phyloP scores from a whole-genome alignment of 2,888 invertebrate genomes.

The Philhelius pedissequus region DNA sequence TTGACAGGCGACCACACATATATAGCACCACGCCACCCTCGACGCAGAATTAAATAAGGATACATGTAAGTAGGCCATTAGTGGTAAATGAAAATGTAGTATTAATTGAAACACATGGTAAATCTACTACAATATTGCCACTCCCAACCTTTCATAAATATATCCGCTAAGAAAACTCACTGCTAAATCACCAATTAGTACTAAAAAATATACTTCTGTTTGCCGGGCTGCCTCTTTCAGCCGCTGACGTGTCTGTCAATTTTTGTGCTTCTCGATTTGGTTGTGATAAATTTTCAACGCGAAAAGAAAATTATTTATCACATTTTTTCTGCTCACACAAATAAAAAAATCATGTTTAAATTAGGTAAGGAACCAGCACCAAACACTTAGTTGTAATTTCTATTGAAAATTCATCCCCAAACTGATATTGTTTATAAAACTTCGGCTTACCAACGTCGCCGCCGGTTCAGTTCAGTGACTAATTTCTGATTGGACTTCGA shows the following conservation, averaged over 20 bases:
- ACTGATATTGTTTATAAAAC: not conserved
- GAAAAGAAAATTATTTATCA: conserved; percentile 27
- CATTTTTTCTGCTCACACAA: conserved; percentile 3
- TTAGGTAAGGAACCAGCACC: conserved; percentile 64
- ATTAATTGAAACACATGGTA: no score
- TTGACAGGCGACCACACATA: no score
- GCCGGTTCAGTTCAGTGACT: conserved; percentile 63
- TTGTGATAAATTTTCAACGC: conserved; percentile 70
- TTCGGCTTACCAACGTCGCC: not conserved
- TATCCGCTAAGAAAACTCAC: not conserved
- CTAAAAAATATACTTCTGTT: conserved; percentile 32
- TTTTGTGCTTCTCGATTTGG: conserved; percentile 67
- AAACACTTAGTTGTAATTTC: not conserved
- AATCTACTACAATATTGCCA: not conserved
- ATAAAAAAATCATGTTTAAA: conserved; percentile 65
- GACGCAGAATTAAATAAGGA: no score
- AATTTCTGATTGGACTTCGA: not conserved
- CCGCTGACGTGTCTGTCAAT: conserved; percentile 77
- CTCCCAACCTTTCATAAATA: not conserved
- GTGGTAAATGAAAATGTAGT: no score
- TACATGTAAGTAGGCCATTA: no score
- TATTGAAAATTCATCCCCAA: not conserved
- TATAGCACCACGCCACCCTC: no score
- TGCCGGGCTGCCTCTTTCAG: conserved; percentile 56
- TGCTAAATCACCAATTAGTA: conserved; percentile 13